Evolutionary conservation across 2,797 vertebrate genomes (phyloP).

Genomic region (Rhabdophis nuchalis): DNA sequence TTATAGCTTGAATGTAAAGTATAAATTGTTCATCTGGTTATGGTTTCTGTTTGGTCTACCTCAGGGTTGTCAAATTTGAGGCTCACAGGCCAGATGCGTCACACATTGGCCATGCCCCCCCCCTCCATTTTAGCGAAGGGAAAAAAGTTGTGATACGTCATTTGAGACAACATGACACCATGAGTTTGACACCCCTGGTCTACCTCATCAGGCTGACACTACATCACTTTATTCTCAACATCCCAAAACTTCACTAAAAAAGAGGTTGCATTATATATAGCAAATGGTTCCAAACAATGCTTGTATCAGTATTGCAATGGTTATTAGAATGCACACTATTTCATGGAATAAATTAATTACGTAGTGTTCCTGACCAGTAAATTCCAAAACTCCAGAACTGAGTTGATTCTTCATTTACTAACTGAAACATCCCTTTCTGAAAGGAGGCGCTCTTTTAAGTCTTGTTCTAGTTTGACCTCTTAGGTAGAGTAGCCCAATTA

Average conservation of each 20-base stretch:
- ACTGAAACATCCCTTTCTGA: not conserved
- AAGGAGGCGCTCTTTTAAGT: too few relatives aligned
- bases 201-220: not conserved
- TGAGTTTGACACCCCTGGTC: not conserved
- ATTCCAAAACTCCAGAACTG: not conserved
- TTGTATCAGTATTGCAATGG: not conserved
- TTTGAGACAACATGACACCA: too few relatives aligned
- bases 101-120: too few relatives aligned
- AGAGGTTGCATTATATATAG: not conserved
- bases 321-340: not conserved
- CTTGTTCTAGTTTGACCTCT: not conserved
- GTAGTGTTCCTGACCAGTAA: not conserved
- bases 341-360: not conserved
- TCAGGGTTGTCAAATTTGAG: too few relatives aligned
- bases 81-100: too few relatives aligned
- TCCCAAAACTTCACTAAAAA: not conserved
- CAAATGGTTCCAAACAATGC: not conserved
- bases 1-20: not conserved
- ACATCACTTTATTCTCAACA: not conserved
- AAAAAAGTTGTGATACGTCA: fast-evolving
- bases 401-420: not conserved
- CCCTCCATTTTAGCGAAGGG: too few relatives aligned
- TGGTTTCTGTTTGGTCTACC: not conserved
- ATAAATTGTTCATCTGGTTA: not conserved
- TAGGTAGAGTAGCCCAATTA: not conserved